Percentiles rank a stretch among this genome's conserved stretches.
Conservation (phyloP, 2,888 invertebrate genomes). For the Agonopterix subpropinquella region DNA sequence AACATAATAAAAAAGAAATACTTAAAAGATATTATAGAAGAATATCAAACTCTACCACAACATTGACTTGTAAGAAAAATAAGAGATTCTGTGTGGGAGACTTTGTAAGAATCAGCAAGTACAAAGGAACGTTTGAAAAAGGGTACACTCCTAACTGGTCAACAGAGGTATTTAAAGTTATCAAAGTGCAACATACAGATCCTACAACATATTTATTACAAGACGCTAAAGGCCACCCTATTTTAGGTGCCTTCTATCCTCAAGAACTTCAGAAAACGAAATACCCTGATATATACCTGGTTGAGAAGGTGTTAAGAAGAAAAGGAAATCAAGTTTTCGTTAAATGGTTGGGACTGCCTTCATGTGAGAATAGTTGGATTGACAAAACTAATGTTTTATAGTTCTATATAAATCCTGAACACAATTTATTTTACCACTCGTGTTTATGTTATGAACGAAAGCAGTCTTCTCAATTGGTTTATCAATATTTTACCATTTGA, state of each 20-base stretch:
- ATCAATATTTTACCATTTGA: slow-evolving; percentile 15
- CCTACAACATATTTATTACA: slow-evolving; percentile 1
- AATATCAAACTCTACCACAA: neutral
- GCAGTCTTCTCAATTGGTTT: slow-evolving; percentile 9
- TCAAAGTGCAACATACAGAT: neutral
- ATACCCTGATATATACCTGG: slow-evolving; percentile 1
- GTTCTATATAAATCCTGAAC: neutral
- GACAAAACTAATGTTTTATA: neutral
- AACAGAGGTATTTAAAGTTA: slow-evolving; percentile 25
- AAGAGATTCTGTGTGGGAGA: slow-evolving; percentile 10
- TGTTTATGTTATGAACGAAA: neutral
- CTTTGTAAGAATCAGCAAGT: slow-evolving; percentile 20
- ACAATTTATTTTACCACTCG: too few species aligned
- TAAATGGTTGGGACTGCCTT: slow-evolving; percentile 25
- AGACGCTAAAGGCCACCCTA: neutral
- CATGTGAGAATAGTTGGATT: slow-evolving; percentile 25
- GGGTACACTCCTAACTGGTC: slow-evolving; percentile 27
- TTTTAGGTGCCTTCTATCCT: slow-evolving; percentile 15
- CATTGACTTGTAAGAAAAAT: neutral
- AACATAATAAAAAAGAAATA: neutral
- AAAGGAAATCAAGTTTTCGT: slow-evolving; percentile 20
- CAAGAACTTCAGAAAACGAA: slow-evolving; percentile 16
- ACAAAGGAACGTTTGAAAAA: slow-evolving; percentile 16
- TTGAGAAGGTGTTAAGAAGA: too few species aligned
- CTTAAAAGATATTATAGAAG: neutral